Evolutionary conservation across 2,888 invertebrate genomes (phyloP).

Genomic region (Caenorhabditis zanzibari): DNA sequence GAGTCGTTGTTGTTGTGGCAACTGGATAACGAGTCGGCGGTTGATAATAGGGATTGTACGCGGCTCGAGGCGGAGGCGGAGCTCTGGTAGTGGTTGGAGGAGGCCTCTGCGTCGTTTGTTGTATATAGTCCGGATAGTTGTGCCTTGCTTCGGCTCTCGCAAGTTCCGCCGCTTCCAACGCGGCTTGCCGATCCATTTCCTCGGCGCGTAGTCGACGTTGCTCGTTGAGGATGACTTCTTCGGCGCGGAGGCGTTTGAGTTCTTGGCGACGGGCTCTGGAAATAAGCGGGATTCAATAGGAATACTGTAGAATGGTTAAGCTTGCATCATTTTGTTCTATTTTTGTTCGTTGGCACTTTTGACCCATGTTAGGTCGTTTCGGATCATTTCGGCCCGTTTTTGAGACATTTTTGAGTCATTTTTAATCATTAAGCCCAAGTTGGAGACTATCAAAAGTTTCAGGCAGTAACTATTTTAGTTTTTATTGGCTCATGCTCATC

Average conservation of each 20-base stretch:
- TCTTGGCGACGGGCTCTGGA: conserved; percentile 61
- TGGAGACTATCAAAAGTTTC: no score
- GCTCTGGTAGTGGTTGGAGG: no score
- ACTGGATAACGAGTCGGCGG: neutral
- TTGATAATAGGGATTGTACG: conserved; percentile 25
- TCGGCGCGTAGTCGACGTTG: neutral
- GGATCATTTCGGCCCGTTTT: no score
- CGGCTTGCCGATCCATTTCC: neutral
- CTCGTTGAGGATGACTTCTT: conserved; percentile 26
- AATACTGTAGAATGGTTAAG: no score
- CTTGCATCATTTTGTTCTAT: no score
- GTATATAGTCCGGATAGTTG: conserved; percentile 6
- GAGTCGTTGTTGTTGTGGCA: neutral
- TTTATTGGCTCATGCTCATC: no score
- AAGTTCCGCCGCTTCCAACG: neutral
- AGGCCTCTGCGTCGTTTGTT: neutral
- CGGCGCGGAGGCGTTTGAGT: conserved; percentile 37
- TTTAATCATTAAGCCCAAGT: no score
- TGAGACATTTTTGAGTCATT: no score
- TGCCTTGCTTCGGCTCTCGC: neutral
- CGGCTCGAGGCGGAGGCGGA: neutral
- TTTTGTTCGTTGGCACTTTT: no score
- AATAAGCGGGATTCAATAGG: conserved; percentile 4
- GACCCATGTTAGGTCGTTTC: no score
- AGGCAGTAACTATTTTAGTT: no score